Evolutionary conservation across 1,140 invertebrate species (phyloP), one percentile per base, ranked within the genome.

Genomic region (Tachypleus tridentatus): DNA sequence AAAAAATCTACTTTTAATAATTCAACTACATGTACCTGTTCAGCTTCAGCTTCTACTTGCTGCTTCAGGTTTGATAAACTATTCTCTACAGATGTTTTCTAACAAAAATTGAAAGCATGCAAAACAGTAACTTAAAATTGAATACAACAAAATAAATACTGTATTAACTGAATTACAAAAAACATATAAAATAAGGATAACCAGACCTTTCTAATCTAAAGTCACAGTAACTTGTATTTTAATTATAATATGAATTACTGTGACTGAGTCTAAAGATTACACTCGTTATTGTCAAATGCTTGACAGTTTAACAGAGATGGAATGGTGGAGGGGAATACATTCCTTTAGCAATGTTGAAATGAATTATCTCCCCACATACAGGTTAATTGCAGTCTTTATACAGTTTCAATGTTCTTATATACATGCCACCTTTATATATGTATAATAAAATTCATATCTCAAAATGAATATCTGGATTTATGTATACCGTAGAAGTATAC

Each of bases 1-100:
- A 58, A 57, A 2, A 11, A 58, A 57, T 51, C 29, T 49, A 58
- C 3, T 4, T 11, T 53, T 49, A 51, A 63, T 8, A 64, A 52
- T 49, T 48, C 56, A 51, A 9, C 4, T 54, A 62, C 51, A 64
- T 66, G 74, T 82, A 86, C 85, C 83, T 86, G 81, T 70, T 78
- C 76, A 69, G 80, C 79, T 74, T 86, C 82, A 66, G 81, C 80
- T 65, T 80, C 79, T 72, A 84, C 79, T 77, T 85, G 81, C 70
- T 78, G 77, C 74, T 82, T 81, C 72, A 85, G 74, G 68, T 83
- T 83, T 77, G 77, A 79, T 72, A 86, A 79, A 77, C 83, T 82
- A 75, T 76, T 81, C 74, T 86, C 83, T 78, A 87, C 74, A 73
- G 81, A 79, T 65, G 80, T 77, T 76, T 79, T 82, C 85, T 87